phyloP scores from a whole-genome alignment of 2,797 vertebrate genomes.

The Botia kubotai region DNA sequence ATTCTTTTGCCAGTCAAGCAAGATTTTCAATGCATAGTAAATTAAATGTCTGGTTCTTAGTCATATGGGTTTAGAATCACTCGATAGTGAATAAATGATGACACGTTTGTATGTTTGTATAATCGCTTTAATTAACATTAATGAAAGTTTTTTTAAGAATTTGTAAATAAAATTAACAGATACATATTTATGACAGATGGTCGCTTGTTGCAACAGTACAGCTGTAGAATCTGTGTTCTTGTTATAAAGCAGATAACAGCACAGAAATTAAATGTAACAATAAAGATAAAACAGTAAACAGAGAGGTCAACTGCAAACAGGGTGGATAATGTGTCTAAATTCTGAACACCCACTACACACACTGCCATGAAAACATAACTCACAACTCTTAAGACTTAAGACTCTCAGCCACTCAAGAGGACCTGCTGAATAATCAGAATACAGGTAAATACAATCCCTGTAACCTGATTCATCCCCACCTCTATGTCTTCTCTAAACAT shows the following conservation, averaged over 20 bases:
- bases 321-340: conserved; percentile 10
- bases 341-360: conserved; percentile 32
- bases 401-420: conserved; percentile 8
- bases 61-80: neutral
- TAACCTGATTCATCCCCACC: neutral
- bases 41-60: no score
- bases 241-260: neutral
- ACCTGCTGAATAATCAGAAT: neutral
- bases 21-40: no score
- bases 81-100: neutral
- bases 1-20: no score
- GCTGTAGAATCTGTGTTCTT: neutral
- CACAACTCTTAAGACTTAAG: conserved; percentile 3
- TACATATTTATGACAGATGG: neutral
- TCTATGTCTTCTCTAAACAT: neutral
- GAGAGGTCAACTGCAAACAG: conserved; percentile 14
- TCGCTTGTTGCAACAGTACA: neutral
- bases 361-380: conserved; percentile 2
- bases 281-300: neutral
- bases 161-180: neutral
- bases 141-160: neutral
- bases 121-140: neutral
- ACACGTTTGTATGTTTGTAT: neutral
- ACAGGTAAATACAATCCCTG: neutral
- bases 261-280: conserved; percentile 9